Conservation (phyloP, 2,797 vertebrate genomes). For the Hirundo rustica region DNA sequence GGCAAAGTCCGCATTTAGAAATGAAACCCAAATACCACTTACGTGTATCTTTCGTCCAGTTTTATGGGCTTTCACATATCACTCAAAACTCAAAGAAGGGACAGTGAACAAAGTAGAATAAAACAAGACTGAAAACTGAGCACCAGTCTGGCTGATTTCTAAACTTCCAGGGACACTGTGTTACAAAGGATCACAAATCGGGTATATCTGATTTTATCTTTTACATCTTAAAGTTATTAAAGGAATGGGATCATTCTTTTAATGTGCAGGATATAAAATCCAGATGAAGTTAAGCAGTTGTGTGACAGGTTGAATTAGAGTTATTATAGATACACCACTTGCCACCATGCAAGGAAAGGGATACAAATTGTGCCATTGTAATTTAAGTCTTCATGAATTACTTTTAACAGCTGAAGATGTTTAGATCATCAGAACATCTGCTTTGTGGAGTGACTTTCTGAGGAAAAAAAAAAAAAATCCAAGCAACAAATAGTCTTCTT, state of each 20-base stretch:
- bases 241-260: neutral
- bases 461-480: neutral
- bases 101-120: neutral
- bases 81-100: slow-evolving; percentile 40
- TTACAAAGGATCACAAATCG: neutral
- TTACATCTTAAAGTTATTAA: neutral
- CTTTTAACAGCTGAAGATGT: neutral
- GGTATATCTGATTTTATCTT: neutral
- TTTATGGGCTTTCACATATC: slow-evolving; percentile 55
- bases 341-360: neutral
- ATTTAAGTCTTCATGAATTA: neutral
- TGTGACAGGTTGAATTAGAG: neutral
- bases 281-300: neutral
- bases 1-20: slow-evolving; percentile 66
- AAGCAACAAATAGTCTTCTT: neutral
- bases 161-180: neutral
- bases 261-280: neutral
- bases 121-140: slow-evolving; percentile 7
- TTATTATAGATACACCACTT: neutral
- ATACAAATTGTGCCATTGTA: neutral
- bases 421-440: neutral
- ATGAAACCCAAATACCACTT: slow-evolving; percentile 61
- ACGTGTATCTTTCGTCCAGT: slow-evolving; percentile 28
- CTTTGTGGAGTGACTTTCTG: neutral
- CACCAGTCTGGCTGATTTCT: neutral